Base-by-base conservation (phyloP, 2,113 vertebrate genomes). In the Himantopus leucocephalus region DNA sequence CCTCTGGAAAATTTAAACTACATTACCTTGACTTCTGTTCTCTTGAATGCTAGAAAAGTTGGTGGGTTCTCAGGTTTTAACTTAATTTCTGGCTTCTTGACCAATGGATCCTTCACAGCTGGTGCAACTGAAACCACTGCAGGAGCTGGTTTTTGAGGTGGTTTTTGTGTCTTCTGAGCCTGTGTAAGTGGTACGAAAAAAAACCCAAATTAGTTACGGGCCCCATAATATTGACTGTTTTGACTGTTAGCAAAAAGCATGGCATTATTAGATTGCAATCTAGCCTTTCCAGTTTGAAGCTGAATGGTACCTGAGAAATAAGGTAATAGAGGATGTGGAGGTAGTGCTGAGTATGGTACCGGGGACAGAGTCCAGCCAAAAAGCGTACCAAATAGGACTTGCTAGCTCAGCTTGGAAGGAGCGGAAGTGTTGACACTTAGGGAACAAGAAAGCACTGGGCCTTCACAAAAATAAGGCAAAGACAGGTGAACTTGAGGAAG, bases 41-140 rank as follows among this genome's bases (percentile, higher is more conserved):
- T 99, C 97, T 99, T 99, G 97, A 99, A 99, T 27, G 99, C 99
- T 89, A 99, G 98, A 96, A 99, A 99, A 85, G 99, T 98, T 91
- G 98, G 98, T 71, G 98, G 39, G 14, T 98, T 98, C 88, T 99
- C 99, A 59, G 98, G 97, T 96, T 99, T 99, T 79, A 98, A 97
- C 93, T 99, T 99, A 45, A 99, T 96, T 97, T 99, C 99, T 12
- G 99, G 96, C 97, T 99, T 99, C 96, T 99, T 99, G 83, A 99
- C 99, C 93, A 99, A 92, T 3, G 99, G 98, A 93, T 99, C 99
- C 97, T 99, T 99, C 80, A 99, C 98, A 90, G 98, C 98, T 5
- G 99, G 99, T 56, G 98, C 98, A 35, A 98, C 98, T 56, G 98
- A 98, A 71, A 98, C 98, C 48, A 98, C 98, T 5, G 98, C 98